Evolutionary conservation across 53 echinoderm and acorn worm genomes (phyloP), one percentile per base, ranked within the genome.

Genomic region (Antedon mediterranea): DNA sequence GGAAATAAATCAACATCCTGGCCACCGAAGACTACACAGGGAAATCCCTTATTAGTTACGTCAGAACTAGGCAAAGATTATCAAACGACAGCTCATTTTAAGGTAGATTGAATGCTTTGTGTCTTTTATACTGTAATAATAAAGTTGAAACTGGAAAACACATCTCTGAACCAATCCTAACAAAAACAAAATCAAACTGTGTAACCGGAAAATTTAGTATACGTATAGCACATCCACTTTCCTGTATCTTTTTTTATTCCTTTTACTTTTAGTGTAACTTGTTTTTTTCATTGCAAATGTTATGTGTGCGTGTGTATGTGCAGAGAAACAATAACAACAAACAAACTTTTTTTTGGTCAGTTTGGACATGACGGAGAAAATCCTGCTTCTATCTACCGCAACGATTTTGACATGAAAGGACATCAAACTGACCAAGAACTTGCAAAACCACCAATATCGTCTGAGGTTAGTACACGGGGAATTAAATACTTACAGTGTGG

Each of bases 11-110:
- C 34, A 27, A 23, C 74, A 28, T 32, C 34, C 23, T 33, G 34
- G 76, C 34, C 34, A 33, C 76, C 76, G 6, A 76, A 76, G 28
- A 32, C 34, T 57, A 57, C 7, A 23, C 1, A 79, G 29, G 80
- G 82, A 14, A 79, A 86, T 37, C 86, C 85, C 23, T 78, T 80
- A 27, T 75, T 86, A 13, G 91, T 86, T 43, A 87, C 78, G 31
- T 89, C 89, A 1, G 77, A 57, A 0, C 79, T 85, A 5, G 97
- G 91, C 34, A 95, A 95, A 33, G 79, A 87, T 3, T 95, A 87
- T 42, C 97, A 95, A 74, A 95, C 91, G 18, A 85, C 91, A 0
- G 97, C 87, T 30, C 97, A 95, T 82, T 95, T 95, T 75, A 41
- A 95, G 89, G 94, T 94, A 79, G 71, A 27, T n/a, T n/a, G 23